phyloP scores from a whole-genome alignment of 1,140 invertebrate species.

The Campodea augens region DNA sequence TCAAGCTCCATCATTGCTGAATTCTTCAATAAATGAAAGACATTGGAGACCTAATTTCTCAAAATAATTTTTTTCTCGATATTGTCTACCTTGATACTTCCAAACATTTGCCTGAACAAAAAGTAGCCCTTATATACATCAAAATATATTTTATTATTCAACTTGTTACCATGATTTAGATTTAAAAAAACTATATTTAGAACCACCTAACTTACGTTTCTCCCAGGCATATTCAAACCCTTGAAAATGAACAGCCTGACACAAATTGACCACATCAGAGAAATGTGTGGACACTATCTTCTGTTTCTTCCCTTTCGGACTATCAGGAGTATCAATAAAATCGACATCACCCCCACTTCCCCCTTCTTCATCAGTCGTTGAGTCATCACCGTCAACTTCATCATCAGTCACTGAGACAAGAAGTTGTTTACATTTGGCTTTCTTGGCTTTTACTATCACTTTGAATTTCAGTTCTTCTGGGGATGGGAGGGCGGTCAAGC shows the following conservation, averaged over 20 bases:
- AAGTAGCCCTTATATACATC: no score
- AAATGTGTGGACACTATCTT: constrained; percentile 21
- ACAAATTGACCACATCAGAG: constrained; percentile 27
- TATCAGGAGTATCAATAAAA: constrained; percentile 12
- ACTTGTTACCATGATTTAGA: no score
- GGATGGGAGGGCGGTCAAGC: constrained; percentile 19
- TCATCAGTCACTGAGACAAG: constrained; percentile 7
- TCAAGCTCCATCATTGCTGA: no score
- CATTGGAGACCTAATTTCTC: no score
- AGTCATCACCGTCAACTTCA: constrained; percentile 15
- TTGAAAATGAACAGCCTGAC: constrained; percentile 28
- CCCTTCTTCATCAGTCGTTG: constrained; percentile 12
- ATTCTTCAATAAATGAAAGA: no score
- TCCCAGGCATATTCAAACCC: constrained; percentile 20
- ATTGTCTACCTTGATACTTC: no score
- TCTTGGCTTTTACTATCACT: constrained; percentile 29
- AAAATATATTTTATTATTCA: no score
- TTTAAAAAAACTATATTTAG: constrained; percentile 4
- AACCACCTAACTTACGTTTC: constrained; percentile 17
- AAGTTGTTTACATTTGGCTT: constrained; percentile 10
- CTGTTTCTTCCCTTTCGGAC: constrained; percentile 8
- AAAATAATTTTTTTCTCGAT: no score
- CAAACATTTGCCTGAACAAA: no score
- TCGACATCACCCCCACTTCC: constrained; percentile 13
- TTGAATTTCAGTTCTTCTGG: constrained; percentile 27